Evolutionary conservation across 2,888 invertebrate species (phyloP).

Genomic region (Nomada fabriciana): DNA sequence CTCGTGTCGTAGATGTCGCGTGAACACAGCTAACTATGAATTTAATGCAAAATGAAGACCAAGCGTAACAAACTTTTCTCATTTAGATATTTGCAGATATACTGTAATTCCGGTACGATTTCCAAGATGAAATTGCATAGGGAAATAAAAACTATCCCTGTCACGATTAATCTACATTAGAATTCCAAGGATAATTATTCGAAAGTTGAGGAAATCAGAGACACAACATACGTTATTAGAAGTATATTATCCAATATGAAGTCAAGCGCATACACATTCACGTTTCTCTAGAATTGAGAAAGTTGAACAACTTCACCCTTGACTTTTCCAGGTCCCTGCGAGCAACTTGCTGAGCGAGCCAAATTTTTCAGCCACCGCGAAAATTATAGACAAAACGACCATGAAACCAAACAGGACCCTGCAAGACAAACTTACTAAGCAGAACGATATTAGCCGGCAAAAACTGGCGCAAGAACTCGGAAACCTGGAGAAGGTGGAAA

Average conservation of each 20-base stretch:
- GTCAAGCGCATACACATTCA: slow-evolving; percentile 44
- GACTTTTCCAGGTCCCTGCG: slow-evolving; percentile 34
- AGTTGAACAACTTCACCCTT: slow-evolving; percentile 33
- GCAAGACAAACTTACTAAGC: slow-evolving; percentile 63
- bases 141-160: not conserved
- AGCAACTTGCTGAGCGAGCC: not conserved
- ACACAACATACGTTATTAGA: not conserved
- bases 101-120: not conserved
- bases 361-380: slow-evolving; percentile 23
- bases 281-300: slow-evolving; percentile 29
- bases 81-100: not conserved
- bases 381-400: slow-evolving; percentile 17
- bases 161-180: slow-evolving; percentile 3
- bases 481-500: slow-evolving; percentile 67
- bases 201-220: slow-evolving; percentile 29
- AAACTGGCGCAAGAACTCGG: slow-evolving; percentile 66
- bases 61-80: not conserved
- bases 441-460: slow-evolving; percentile 66
- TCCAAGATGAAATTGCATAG: not conserved
- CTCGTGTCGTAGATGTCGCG: not conserved
- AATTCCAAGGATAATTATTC: not conserved
- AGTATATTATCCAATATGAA: slow-evolving; percentile 33
- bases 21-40: not conserved
- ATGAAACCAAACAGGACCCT: slow-evolving; percentile 60
- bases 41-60: not conserved